Evolutionary conservation across 2,888 invertebrate species (phyloP).

Genomic region (Andrena minutula): DNA sequence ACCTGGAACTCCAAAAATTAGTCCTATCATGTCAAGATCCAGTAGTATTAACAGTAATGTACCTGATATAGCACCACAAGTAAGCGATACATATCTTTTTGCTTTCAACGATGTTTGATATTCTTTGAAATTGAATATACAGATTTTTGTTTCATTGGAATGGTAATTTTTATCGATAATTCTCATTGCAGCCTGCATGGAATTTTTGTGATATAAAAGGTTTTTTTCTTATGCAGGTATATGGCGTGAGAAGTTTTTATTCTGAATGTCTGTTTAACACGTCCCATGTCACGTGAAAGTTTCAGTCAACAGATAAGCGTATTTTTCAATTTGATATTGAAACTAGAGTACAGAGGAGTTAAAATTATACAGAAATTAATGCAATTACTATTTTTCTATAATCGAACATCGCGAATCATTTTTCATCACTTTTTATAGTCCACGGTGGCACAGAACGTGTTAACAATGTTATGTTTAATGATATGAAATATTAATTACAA

Average conservation of each 20-base stretch:
- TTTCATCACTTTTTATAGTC: no score
- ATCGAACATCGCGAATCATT: no score
- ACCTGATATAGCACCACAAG: slow-evolving; percentile 80
- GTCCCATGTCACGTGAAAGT: no score
- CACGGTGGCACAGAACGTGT: no score
- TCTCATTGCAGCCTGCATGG: slow-evolving; percentile 82
- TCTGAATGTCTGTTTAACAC: slow-evolving; percentile 12
- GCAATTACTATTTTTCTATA: no score
- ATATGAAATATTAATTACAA: slow-evolving; percentile 8
- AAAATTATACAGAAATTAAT: no score
- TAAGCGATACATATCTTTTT: slow-evolving; percentile 31
- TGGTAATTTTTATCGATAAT: slow-evolving; percentile 42
- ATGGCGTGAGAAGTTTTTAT: slow-evolving; percentile 36
- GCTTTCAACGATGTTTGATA: background rate
- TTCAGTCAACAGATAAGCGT: no score
- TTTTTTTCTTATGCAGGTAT: slow-evolving; percentile 82
- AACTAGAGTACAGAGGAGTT: no score
- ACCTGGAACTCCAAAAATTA: slow-evolving; percentile 82
- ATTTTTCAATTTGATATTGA: no score
- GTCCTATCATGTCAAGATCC: slow-evolving; percentile 81
- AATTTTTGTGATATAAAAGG: slow-evolving; percentile 80
- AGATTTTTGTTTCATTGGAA: slow-evolving; percentile 28
- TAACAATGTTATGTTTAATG: background rate
- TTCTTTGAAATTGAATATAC: background rate
- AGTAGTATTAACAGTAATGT: slow-evolving; percentile 80